Percentiles rank a stretch among this genome's conserved stretches.
phyloP scores from a whole-genome alignment of 2,113 vertebrate genomes.

The Addax nasomaculatus region DNA sequence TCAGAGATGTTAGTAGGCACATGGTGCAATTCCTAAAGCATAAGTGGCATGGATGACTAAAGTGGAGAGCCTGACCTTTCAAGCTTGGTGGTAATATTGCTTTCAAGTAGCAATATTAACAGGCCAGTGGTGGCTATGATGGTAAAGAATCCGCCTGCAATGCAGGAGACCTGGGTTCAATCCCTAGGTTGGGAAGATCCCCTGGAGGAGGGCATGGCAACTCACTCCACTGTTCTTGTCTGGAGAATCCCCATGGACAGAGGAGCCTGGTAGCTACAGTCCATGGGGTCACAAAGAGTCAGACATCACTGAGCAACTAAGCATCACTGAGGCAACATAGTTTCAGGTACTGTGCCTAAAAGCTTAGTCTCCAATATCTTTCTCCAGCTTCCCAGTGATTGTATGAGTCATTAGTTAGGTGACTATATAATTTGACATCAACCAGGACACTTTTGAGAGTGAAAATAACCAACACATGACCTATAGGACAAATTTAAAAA shows the following conservation, averaged over 20 bases:
- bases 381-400: not conserved
- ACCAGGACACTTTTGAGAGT: not conserved
- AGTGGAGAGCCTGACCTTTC: not conserved
- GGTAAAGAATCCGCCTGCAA: not conserved
- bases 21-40: not conserved
- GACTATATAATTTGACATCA: not conserved
- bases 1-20: rapidly evolving
- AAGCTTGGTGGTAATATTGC: not conserved
- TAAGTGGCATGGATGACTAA: not conserved
- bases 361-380: not conserved
- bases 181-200: not conserved
- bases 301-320: not conserved
- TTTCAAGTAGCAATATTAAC: not conserved
- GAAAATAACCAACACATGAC: not conserved
- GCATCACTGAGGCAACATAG: not conserved
- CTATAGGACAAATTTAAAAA: not conserved
- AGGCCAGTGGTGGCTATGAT: not conserved
- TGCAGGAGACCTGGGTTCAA: not conserved
- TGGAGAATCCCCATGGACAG: not conserved
- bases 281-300: not conserved
- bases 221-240: not conserved
- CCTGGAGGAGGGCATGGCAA: not conserved
- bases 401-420: not conserved
- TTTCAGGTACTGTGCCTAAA: not conserved
- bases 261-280: not conserved